These are phyloP conservation scores for Marasmarcha lunaedactyla DNA, from an alignment of 2,888 invertebrate genomes.

Conservation along the genomic window DNA sequence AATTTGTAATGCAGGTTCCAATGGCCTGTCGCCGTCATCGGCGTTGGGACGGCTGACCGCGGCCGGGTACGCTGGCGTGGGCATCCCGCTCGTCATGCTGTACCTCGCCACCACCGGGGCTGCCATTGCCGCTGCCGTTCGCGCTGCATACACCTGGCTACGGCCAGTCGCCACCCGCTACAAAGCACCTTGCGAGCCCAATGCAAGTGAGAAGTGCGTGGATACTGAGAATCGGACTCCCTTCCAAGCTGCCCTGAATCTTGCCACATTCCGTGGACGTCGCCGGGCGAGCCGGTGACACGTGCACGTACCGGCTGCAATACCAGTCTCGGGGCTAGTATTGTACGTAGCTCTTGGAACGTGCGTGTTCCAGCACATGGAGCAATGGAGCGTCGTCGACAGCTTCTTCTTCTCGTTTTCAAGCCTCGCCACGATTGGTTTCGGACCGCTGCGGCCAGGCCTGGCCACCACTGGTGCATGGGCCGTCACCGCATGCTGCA, in stretches of 20 bases:
- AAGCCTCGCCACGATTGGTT: slow-evolving; percentile 84
- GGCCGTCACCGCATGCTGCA: slow-evolving; percentile 81
- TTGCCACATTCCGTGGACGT: slow-evolving; percentile 42
- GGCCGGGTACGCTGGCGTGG: slow-evolving; percentile 86
- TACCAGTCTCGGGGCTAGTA: slow-evolving; percentile 87
- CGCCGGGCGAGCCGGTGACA: slow-evolving; percentile 65
- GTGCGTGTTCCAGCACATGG: slow-evolving; percentile 88
- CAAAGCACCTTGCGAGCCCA: slow-evolving; percentile 22
- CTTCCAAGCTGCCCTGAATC: slow-evolving; percentile 54
- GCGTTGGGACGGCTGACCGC: slow-evolving; percentile 84
- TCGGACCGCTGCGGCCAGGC: slow-evolving; percentile 83
- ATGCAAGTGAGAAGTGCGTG: slow-evolving; percentile 23
- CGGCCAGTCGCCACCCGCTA: slow-evolving; percentile 4
- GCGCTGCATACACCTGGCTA: slow-evolving; percentile 75
- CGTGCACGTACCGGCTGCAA: slow-evolving; percentile 86
- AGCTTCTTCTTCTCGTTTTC: slow-evolving; percentile 87
- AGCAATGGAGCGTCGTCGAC: slow-evolving; percentile 91
- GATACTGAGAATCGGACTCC: slow-evolving; percentile 38
- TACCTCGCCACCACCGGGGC: slow-evolving; percentile 91
- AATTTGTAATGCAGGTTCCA: slow-evolving; percentile 88
- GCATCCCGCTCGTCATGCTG: slow-evolving; percentile 89
- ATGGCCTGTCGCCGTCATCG: slow-evolving; percentile 84
- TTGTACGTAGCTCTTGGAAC: slow-evolving; percentile 92
- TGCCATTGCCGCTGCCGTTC: slow-evolving; percentile 83
- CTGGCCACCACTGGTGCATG: slow-evolving; percentile 60